Evolutionary conservation across 1,140 invertebrate genomes (phyloP).

Genomic region (Caerostris extrusa): DNA sequence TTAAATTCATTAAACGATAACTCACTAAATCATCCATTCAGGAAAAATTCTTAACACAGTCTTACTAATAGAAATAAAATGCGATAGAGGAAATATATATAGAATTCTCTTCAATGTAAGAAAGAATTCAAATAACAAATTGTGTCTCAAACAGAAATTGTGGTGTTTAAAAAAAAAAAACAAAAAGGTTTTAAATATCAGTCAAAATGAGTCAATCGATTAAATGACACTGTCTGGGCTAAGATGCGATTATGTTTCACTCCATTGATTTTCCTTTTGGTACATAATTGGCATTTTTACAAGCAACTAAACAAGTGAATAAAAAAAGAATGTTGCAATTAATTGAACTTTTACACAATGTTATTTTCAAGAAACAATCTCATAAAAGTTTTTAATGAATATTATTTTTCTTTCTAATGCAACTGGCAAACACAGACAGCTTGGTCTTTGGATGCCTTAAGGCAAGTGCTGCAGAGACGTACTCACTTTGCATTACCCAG

Average conservation of each 20-base stretch:
- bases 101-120: background rate
- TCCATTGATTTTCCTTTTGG: background rate
- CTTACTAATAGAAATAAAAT: slow-evolving; percentile 25
- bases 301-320: background rate
- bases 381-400: too few species aligned
- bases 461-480: too few species aligned
- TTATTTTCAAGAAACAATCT: too few species aligned
- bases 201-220: background rate
- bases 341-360: background rate
- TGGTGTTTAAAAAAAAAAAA: background rate
- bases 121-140: slow-evolving; percentile 3
- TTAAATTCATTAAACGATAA: slow-evolving; percentile 56
- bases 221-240: background rate
- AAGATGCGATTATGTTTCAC: background rate
- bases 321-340: background rate
- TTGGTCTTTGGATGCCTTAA: too few species aligned
- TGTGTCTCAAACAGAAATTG: background rate
- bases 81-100: slow-evolving; percentile 17
- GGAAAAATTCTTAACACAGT: slow-evolving; percentile 35
- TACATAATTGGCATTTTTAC: background rate
- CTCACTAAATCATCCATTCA: slow-evolving; percentile 11
- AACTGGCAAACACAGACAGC: too few species aligned
- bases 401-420: too few species aligned
- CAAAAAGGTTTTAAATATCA: background rate
- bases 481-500: too few species aligned